Evolutionary conservation across 2,888 invertebrate species (phyloP), one percentile per base, ranked within the genome.

Genomic region (Tiphia femorata): DNA sequence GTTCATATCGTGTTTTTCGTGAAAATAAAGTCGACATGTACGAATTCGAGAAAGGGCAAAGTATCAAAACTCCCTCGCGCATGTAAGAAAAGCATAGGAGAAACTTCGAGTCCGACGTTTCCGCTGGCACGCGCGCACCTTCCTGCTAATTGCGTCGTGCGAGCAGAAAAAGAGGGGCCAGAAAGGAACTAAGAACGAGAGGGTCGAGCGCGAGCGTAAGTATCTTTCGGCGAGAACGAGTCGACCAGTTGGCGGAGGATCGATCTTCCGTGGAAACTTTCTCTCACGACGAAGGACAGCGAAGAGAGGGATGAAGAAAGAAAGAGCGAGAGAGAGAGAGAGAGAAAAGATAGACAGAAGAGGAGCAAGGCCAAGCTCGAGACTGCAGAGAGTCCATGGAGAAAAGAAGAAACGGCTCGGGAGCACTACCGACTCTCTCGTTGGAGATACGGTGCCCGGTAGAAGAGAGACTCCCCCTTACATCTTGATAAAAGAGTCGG

Each of bases 251-350:
- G 16, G 37, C 29, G 43, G 21, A 55, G 62, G 62, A 67, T 67
- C 64, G 64, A 67, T 67, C n/a, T n/a, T n/a, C n/a, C 63, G 51
- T 60, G 52, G 63, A 65, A 69, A 64, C 60, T 62, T 67, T 52
- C 58, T 37, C 48, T 16, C 20, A 41, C 29, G 40, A 25, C 42
- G 33, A 23, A 5, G 37, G 16, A 8, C 37, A 50, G 12, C n/a
- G n/a, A n/a, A n/a, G n/a, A n/a, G n/a, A 8, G 43, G 8, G n/a
- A 10, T 8, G 19, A 16, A 16, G 17, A 10, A 27, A 6, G 27
- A 19, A 4, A 58, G 53, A 55, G 41, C 37, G 52, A 46, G 49
- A 56, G 48, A 54, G 58, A 52, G 61, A 48, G 52, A 50, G 17
- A 29, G 29, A 16, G 19, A 10, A 42, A 33, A 38, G 49, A 23